phyloP scores from a whole-genome alignment of 2,797 vertebrate genomes.

The Notoglanidium macrostoma region DNA sequence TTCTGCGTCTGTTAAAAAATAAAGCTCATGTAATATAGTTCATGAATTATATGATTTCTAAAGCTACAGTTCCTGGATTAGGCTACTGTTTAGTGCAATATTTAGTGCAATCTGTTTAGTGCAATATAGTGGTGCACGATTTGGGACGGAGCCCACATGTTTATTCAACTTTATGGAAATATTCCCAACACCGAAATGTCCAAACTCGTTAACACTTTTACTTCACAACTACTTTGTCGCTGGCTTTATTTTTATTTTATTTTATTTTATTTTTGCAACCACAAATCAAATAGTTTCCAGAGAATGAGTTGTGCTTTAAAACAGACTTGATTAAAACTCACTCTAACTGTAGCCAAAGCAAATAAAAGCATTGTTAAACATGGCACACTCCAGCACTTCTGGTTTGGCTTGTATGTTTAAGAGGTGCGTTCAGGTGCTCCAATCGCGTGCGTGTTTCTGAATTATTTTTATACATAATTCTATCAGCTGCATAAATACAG shows the following conservation, averaged over 20 bases:
- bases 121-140: no score
- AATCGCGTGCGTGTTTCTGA: slow-evolving; percentile 57
- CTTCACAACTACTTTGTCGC: background rate
- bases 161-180: background rate
- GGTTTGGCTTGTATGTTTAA: slow-evolving; percentile 72
- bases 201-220: background rate
- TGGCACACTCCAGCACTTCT: slow-evolving; percentile 56
- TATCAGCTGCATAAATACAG: background rate
- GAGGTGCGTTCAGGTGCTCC: slow-evolving; percentile 35
- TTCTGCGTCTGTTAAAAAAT: background rate
- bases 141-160: background rate
- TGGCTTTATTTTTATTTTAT: background rate
- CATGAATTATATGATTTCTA: background rate
- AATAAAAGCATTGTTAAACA: slow-evolving; percentile 57
- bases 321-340: background rate
- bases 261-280: background rate
- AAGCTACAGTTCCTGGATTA: background rate
- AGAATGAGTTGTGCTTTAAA: background rate
- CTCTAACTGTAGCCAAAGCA: slow-evolving; percentile 8
- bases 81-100: background rate
- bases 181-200: background rate
- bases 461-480: background rate
- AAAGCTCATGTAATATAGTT: background rate
- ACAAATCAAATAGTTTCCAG: slow-evolving; percentile 11
- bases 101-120: background rate